phyloP scores from a whole-genome alignment of 2,113 vertebrate species.

The Ophthalmotilapia sp. region DNA sequence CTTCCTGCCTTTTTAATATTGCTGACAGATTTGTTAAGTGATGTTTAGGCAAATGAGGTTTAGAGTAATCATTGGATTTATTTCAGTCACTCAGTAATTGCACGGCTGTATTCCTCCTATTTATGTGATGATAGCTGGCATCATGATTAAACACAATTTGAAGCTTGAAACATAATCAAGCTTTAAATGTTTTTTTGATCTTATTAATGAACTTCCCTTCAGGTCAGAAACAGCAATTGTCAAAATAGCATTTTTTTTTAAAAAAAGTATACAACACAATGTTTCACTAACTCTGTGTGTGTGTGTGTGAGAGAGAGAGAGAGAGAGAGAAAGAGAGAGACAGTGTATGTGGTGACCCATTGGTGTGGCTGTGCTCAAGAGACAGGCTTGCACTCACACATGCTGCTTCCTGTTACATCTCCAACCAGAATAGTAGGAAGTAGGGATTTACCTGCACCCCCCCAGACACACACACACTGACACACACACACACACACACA shows the following conservation, averaged over 20 bases:
- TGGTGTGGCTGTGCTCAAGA: background rate
- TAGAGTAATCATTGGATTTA: background rate
- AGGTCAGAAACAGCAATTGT: background rate
- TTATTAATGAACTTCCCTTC: background rate
- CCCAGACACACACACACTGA: background rate
- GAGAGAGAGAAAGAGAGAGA: background rate
- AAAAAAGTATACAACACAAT: background rate
- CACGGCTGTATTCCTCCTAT: background rate
- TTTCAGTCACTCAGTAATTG: background rate
- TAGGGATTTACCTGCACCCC: conserved; percentile 30
- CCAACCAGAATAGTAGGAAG: conserved; percentile 44
- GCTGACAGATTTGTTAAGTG: background rate
- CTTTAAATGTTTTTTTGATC: background rate
- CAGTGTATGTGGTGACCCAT: background rate
- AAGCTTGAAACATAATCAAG: background rate
- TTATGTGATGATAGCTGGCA: background rate
- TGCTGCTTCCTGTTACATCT: conserved; percentile 7
- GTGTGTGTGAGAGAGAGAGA: background rate
- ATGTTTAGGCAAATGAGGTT: background rate
- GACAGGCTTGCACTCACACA: background rate
- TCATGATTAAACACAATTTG: background rate
- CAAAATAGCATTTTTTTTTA: background rate
- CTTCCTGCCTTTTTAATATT: background rate
- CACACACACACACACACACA: background rate
- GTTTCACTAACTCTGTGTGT: background rate